Conservation (phyloP, 1,140 invertebrate genomes). For the Daktulosphaira vitifoliae region DNA sequence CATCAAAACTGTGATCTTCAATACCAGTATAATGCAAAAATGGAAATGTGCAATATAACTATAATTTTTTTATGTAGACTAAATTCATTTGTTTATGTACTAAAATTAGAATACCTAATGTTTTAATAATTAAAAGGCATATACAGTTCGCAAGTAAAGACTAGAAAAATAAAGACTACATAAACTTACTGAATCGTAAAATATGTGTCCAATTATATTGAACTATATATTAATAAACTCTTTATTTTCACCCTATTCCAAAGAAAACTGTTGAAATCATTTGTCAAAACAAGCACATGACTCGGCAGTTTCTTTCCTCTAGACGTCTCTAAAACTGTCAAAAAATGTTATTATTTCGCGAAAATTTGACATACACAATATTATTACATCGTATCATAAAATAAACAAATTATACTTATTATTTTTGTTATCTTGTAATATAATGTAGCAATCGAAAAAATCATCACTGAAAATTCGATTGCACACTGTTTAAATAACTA, state of each 20-base stretch:
- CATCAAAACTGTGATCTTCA: slow-evolving; percentile 7
- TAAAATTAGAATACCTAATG: too few relatives aligned
- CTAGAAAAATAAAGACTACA: too few relatives aligned
- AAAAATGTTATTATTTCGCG: slow-evolving; percentile 27
- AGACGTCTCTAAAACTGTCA: not conserved
- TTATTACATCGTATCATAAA: slow-evolving; percentile 2
- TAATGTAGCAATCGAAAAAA: too few relatives aligned
- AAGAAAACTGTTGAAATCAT: slow-evolving; percentile 29
- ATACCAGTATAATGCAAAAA: not conserved
- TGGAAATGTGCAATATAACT: slow-evolving; percentile 30
- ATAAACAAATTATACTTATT: slow-evolving; percentile 8
- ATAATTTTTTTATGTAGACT: too few relatives aligned
- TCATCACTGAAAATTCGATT: too few relatives aligned
- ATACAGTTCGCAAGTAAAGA: too few relatives aligned
- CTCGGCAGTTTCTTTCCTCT: slow-evolving; percentile 30
- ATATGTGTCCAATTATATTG: slow-evolving; percentile 22
- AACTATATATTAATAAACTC: slow-evolving; percentile 28
- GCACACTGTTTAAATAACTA: too few relatives aligned
- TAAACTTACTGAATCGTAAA: not conserved
- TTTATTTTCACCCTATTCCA: not conserved
- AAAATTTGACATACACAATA: slow-evolving; percentile 25
- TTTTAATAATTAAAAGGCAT: too few relatives aligned
- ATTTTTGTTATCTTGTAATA: slow-evolving; percentile 22
- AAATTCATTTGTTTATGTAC: too few relatives aligned
- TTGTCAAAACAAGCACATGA: slow-evolving; percentile 31